Evolutionary conservation across 2,888 invertebrate genomes (phyloP).

Genomic region (Teleiodes luculella): DNA sequence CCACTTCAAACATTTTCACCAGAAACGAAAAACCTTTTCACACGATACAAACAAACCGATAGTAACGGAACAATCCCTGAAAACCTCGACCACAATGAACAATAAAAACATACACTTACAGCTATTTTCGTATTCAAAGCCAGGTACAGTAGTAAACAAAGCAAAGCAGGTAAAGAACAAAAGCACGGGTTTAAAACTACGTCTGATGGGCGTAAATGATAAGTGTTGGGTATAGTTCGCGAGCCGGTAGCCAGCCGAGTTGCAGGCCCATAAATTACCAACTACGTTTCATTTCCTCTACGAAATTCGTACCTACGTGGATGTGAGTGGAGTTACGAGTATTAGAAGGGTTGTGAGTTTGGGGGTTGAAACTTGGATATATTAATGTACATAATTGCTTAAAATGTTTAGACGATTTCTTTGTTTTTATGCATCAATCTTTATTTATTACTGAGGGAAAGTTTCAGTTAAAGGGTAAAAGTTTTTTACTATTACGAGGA

Average conservation of each 20-base stretch:
- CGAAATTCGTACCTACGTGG: slow-evolving; percentile 57
- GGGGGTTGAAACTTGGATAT: not conserved
- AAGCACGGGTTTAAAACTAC: slow-evolving; percentile 10
- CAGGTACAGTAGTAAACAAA: not conserved
- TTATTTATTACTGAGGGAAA: too few species aligned
- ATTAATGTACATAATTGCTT: too few species aligned
- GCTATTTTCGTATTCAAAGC: slow-evolving; percentile 7
- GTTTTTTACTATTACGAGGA: too few species aligned
- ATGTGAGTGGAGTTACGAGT: slow-evolving; percentile 22
- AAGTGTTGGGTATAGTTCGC: slow-evolving; percentile 49
- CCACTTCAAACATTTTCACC: too few species aligned
- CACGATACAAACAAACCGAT: not conserved
- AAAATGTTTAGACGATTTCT: not conserved
- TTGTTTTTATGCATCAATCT: too few species aligned
- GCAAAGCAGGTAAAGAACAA: slow-evolving; percentile 7
- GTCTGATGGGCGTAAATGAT: slow-evolving; percentile 63
- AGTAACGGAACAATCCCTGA: not conserved
- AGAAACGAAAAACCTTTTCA: not conserved
- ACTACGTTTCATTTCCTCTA: slow-evolving; percentile 73
- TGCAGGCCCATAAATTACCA: slow-evolving; percentile 42
- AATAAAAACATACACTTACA: not conserved
- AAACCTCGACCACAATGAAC: not conserved
- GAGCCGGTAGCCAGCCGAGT: slow-evolving; percentile 14
- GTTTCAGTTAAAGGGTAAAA: too few species aligned
- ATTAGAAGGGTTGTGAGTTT: not conserved